phyloP scores from a whole-genome alignment of 2,888 invertebrate species.

The Agrotis ipsilon region DNA sequence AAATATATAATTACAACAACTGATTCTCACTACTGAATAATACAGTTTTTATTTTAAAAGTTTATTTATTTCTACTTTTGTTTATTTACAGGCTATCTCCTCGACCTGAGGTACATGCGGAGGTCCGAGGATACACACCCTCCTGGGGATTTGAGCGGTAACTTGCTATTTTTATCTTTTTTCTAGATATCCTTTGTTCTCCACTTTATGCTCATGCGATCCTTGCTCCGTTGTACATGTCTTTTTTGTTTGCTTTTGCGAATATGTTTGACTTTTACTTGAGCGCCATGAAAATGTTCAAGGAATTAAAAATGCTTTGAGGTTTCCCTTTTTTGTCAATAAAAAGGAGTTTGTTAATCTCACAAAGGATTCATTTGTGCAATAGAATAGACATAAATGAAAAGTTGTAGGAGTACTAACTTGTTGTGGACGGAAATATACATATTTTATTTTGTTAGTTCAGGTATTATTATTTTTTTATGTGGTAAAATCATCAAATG shows the following conservation, averaged over 20 bases:
- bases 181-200: conserved; percentile 19
- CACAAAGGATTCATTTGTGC: not conserved
- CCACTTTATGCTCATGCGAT: conserved; percentile 16
- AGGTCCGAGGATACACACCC: conserved; percentile 72
- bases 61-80: conserved; percentile 16
- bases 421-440: not conserved
- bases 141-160: conserved; percentile 78
- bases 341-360: not conserved
- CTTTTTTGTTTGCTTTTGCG: conserved; percentile 24
- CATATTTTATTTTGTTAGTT: too few species aligned
- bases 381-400: not conserved
- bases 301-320: conserved; percentile 2
- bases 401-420: too few species aligned
- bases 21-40: too few species aligned
- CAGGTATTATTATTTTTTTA: too few species aligned
- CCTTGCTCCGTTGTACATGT: not conserved
- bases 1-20: too few species aligned
- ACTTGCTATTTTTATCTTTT: conserved; percentile 59
- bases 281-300: not conserved
- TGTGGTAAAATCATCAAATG: too few species aligned
- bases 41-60: not conserved
- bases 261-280: conserved; percentile 15
- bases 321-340: not conserved
- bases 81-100: conserved; percentile 87
- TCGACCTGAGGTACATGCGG: conserved; percentile 88